These are phyloP conservation scores for Silurus glanis DNA, from an alignment of 2,113 vertebrate genomes.

Conservation along the genomic window DNA sequence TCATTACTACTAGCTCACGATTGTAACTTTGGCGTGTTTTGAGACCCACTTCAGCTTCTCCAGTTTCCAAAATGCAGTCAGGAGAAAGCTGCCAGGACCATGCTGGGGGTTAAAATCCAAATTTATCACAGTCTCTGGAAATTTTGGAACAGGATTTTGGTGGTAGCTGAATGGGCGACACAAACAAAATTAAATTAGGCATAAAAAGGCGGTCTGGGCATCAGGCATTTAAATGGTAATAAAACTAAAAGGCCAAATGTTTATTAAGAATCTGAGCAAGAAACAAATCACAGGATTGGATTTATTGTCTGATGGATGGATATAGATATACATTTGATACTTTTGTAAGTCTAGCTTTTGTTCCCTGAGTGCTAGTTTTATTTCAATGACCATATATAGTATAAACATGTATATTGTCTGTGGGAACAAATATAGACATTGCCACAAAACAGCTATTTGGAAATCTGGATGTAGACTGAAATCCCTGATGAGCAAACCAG, in stretches of 20 bases:
- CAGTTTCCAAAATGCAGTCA: neutral
- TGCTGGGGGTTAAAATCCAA: constrained; percentile 30
- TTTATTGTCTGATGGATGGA: neutral
- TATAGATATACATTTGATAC: neutral
- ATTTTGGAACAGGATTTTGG: constrained; percentile 19
- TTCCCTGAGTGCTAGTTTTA: too few relatives aligned
- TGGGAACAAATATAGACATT: neutral
- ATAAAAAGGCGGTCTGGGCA: constrained; percentile 3
- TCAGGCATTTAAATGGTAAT: neutral
- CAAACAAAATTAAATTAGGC: neutral
- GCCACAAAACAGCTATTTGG: neutral
- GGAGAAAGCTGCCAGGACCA: constrained; percentile 17
- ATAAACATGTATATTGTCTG: neutral
- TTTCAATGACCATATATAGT: too few relatives aligned
- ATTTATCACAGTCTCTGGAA: constrained; percentile 28
- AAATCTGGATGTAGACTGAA: neutral
- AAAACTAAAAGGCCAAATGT: neutral
- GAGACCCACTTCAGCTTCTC: constrained; percentile 5
- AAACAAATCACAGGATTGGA: neutral
- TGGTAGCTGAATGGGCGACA: neutral
- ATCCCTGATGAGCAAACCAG: neutral
- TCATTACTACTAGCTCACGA: neutral
- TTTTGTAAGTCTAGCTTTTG: neutral
- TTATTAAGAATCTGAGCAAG: neutral
- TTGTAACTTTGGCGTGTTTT: neutral